A percentile compares a stretch with the other conserved stretches of the same genome.
Conservation (phyloP, 2,797 vertebrate species). For the Smutsia gigantea region DNA sequence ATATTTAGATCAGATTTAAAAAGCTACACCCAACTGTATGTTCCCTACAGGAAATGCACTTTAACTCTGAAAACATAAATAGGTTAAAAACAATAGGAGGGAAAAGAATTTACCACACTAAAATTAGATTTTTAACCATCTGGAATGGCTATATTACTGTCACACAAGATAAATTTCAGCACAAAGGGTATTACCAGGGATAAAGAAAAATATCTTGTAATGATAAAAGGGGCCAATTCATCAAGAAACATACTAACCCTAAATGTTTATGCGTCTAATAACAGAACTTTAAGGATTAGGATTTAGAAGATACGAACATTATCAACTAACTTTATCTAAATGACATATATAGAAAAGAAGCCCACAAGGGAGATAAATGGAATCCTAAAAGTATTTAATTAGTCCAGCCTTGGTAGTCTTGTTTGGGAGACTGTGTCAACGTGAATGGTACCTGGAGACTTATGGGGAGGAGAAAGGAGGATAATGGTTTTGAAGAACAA, state of each 20-base stretch:
- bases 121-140: neutral
- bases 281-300: neutral
- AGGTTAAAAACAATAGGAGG: neutral
- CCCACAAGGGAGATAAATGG: neutral
- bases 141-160: neutral
- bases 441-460: neutral
- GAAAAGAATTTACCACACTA: neutral
- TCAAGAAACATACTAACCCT: neutral
- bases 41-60: neutral
- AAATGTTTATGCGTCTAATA: neutral
- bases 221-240: neutral
- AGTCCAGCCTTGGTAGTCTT: neutral
- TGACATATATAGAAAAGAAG: neutral
- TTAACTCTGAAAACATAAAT: neutral
- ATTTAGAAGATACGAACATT: neutral
- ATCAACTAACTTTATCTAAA: neutral
- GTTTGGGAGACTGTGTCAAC: neutral
- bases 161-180: slow-evolving; percentile 10
- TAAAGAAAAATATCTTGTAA: neutral
- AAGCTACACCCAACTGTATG: neutral
- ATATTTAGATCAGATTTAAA: neutral
- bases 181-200: neutral
- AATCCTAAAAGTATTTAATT: neutral
- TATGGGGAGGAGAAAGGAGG: neutral
- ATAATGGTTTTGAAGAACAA: neutral